phyloP scores from a whole-genome alignment of 1,140 invertebrate genomes.

The Carposina sasakii region DNA sequence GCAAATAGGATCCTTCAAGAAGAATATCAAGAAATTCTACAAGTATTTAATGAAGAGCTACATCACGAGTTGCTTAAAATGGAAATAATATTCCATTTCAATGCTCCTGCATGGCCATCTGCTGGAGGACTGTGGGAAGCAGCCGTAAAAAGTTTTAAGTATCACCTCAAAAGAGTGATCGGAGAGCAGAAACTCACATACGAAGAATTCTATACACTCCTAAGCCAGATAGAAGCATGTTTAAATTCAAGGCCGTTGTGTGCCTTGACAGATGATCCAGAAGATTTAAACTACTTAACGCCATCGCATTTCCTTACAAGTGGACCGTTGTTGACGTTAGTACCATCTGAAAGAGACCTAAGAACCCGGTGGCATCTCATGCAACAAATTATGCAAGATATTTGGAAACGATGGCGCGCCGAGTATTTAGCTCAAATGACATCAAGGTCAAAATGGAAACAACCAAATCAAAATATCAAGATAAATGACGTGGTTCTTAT shows the following conservation, averaged over 20 bases:
- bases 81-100: constrained; percentile 1
- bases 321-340: constrained; percentile 14
- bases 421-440: constrained; percentile 43
- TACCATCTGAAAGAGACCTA: constrained; percentile 17
- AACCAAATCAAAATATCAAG: constrained; percentile 1
- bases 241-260: constrained; percentile 34
- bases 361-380: constrained; percentile 23
- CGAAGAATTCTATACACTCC: constrained; percentile 29
- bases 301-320: constrained; percentile 32
- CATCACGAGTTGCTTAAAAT: neutral
- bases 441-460: constrained; percentile 32
- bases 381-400: constrained; percentile 22
- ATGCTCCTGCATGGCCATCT: constrained; percentile 20
- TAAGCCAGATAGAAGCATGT: constrained; percentile 32
- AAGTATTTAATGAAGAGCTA: neutral
- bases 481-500: constrained; percentile 23
- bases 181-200: constrained; percentile 25
- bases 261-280: constrained; percentile 17
- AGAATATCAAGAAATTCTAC: constrained; percentile 4
- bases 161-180: constrained; percentile 23
- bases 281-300: constrained; percentile 10
- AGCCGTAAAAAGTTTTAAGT: constrained; percentile 21
- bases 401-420: constrained; percentile 23
- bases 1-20: constrained; percentile 1
- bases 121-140: constrained; percentile 12